These are phyloP conservation scores for Orientallactaga sibirica DNA, from an alignment of 2,797 vertebrate species.

Conservation along the genomic window DNA sequence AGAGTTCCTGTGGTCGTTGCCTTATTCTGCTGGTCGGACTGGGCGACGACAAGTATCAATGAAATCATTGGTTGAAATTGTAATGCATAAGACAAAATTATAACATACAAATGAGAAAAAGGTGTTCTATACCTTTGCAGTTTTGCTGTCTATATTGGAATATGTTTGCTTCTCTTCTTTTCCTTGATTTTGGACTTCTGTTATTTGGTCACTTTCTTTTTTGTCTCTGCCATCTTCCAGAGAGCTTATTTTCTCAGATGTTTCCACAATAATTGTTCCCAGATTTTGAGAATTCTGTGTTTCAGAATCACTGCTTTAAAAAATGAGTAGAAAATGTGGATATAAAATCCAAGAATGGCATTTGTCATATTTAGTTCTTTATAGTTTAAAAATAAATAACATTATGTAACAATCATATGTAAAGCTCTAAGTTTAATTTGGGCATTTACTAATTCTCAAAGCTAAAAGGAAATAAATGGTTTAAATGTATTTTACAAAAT, in stretches of 20 bases:
- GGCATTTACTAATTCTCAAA: not conserved
- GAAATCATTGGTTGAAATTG: conserved; percentile 25
- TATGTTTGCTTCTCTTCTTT: conserved; percentile 58
- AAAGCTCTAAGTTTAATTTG: not conserved
- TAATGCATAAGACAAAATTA: conserved; percentile 22
- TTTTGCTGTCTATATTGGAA: conserved; percentile 67
- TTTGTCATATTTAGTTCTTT: not conserved
- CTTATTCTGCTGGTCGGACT: too few relatives aligned
- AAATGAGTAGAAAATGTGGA: not conserved
- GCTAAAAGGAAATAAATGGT: not conserved
- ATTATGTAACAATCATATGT: not conserved
- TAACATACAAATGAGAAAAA: conserved; percentile 17
- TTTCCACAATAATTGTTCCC: conserved; percentile 82
- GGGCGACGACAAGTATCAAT: too few relatives aligned
- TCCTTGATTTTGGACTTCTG: conserved; percentile 52
- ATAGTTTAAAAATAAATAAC: conserved; percentile 45
- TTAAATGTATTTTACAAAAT: conserved; percentile 54
- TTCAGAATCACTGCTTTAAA: conserved; percentile 85
- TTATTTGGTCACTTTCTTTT: conserved; percentile 75
- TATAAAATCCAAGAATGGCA: conserved; percentile 61
- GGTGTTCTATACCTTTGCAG: conserved; percentile 78
- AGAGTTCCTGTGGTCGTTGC: too few relatives aligned
- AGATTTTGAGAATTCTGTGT: conserved; percentile 79
- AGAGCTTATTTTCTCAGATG: conserved; percentile 75
- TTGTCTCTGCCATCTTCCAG: conserved; percentile 75